Evolutionary conservation across 2,888 invertebrate species (phyloP), one percentile per base, ranked within the genome.

Genomic region (Agonum fuliginosum): DNA sequence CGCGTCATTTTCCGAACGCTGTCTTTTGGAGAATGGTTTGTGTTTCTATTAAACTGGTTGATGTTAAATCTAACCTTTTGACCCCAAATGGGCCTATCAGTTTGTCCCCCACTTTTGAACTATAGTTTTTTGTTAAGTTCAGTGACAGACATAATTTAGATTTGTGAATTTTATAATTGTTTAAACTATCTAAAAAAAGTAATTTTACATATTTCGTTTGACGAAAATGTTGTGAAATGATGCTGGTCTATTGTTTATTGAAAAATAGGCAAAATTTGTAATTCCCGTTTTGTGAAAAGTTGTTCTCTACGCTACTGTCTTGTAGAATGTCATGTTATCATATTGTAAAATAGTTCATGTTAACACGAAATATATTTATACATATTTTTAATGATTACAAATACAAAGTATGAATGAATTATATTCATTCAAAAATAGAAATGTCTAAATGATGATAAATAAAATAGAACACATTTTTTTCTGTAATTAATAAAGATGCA

Each of bases 361-460:
- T 3, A 62, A 62, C 30, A 54, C 24, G 12, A 51, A 27, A 8
- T 27, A 14, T 70, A 30, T 70, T 48, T 43, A 17, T 48, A 70
- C 12, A 48, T 27, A 48, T 27, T 70, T 46, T 27, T 43, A 27
- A 46, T 27, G 14, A 41, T 24, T 70, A 70, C 4, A 27, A 20
- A 17, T 70, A 70, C 4, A 27, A 20, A 17, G n/a, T 19, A 46
- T 70, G 70, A 70, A 69, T 69, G 69, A n/a, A 58, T 19, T 43
- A 12, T 34, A 69, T 69, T 69, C 22, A 37, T 69, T 43, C 37
- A 69, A 17, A 69, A 69, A 69, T 69, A 69, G 69, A 69, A 69
- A 3, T 6, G 8, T 12, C 24, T 4, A 22, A 54, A 17, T 24
- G 20, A 22, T 22, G 24, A 5, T 24, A 54, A 54, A 37, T 6